These are phyloP conservation scores for Zaprionus lineosus DNA, from an alignment of 2,888 invertebrate species.

Conservation along the genomic window DNA sequence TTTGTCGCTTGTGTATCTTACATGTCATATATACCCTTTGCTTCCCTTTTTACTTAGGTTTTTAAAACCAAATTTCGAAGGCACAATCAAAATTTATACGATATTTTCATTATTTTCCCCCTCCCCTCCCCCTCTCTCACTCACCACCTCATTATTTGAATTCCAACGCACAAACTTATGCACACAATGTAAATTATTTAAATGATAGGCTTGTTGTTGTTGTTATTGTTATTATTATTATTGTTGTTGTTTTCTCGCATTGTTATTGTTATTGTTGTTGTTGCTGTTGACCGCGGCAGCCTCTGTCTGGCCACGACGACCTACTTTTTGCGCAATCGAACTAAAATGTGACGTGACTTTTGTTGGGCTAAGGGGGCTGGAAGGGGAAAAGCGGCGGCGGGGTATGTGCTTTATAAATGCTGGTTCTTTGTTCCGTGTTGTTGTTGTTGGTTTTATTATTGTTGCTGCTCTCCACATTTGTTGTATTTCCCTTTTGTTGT, in stretches of 20 bases:
- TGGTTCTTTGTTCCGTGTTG: slow-evolving; percentile 11
- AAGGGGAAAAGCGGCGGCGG: too few species aligned
- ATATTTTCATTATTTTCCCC: too few species aligned
- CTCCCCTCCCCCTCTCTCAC: too few species aligned
- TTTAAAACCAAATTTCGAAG: too few species aligned
- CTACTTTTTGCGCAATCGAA: slow-evolving; percentile 73
- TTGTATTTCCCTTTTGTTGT: too few species aligned
- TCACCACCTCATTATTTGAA: too few species aligned
- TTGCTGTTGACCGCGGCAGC: slow-evolving; percentile 35
- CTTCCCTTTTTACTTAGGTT: too few species aligned
- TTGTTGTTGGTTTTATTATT: slow-evolving; percentile 6
- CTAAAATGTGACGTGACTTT: slow-evolving; percentile 59
- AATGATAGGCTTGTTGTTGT: slow-evolving; percentile 54
- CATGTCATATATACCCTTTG: not conserved
- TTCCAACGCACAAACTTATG: slow-evolving; percentile 49
- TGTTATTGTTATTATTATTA: slow-evolving; percentile 15
- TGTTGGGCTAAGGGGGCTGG: too few species aligned
- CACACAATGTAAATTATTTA: slow-evolving; percentile 65
- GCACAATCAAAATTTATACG: too few species aligned
- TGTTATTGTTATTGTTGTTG: too few species aligned
- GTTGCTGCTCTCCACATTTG: slow-evolving; percentile 5
- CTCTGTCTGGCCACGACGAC: slow-evolving; percentile 67
- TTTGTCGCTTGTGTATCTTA: too few species aligned
- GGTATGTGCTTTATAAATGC: too few species aligned
- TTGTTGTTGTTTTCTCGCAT: slow-evolving; percentile 7